Evolutionary conservation across 2,797 vertebrate species (phyloP).

Genomic region (Cyclura pinguis): DNA sequence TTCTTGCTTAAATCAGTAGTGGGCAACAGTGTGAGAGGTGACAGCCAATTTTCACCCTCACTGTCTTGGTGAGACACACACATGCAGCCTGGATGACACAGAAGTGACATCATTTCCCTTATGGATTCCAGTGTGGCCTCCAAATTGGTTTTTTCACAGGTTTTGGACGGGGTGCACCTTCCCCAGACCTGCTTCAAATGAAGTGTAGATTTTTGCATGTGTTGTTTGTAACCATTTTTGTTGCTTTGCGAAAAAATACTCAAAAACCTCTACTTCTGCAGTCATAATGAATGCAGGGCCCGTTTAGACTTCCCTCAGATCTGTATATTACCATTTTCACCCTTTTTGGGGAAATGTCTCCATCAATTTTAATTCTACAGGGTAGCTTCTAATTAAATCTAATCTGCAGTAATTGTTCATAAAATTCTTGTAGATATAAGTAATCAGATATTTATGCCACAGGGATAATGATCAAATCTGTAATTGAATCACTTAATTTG

Average conservation of each 20-base stretch:
- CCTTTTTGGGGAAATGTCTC: neutral
- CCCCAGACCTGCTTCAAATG: too few species aligned
- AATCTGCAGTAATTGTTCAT: conserved; percentile 32
- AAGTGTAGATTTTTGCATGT: neutral
- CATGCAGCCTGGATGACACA: too few species aligned
- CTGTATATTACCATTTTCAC: neutral
- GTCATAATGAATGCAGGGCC: neutral
- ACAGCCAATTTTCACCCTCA: too few species aligned
- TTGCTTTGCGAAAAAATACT: neutral
- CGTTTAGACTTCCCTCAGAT: neutral
- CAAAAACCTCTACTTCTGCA: neutral
- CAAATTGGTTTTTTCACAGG: too few species aligned
- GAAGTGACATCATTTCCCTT: too few species aligned
- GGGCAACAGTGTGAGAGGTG: too few species aligned
- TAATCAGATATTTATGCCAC: conserved; percentile 3
- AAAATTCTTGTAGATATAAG: conserved; percentile 23
- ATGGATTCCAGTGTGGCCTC: too few species aligned
- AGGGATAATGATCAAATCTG: conserved; percentile 8
- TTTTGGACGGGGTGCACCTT: neutral
- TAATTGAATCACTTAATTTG: conserved; percentile 15
- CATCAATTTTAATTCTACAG: conserved; percentile 7
- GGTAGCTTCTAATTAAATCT: conserved; percentile 6
- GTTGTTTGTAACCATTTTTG: neutral
- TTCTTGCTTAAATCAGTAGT: neutral
- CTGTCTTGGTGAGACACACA: too few species aligned